Evolutionary conservation across 2,113 vertebrate species (phyloP).

Genomic region (Mixornis gularis): DNA sequence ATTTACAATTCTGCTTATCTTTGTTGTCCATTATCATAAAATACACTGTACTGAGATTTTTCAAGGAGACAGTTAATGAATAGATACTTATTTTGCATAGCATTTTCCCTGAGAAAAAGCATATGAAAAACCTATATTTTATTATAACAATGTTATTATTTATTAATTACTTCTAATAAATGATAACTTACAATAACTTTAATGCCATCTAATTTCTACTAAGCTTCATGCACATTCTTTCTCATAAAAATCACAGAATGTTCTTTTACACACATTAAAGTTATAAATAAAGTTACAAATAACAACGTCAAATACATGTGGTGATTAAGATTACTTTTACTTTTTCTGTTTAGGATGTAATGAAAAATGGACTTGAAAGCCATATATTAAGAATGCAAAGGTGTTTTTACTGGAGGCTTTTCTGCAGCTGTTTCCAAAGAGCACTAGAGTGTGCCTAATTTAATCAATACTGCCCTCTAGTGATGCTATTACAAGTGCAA

Average conservation of each 20-base stretch:
- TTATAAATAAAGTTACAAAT: background rate
- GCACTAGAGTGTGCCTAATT: conserved; percentile 4
- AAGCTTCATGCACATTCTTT: background rate
- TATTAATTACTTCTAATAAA: background rate
- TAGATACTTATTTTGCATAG: background rate
- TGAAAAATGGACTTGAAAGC: background rate
- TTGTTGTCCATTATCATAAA: conserved; percentile 27
- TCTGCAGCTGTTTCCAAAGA: background rate
- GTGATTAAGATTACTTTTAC: background rate
- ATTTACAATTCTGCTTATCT: conserved; percentile 31
- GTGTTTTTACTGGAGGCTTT: background rate
- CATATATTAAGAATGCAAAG: background rate
- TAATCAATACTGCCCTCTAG: conserved; percentile 62
- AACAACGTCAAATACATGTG: background rate
- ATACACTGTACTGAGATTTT: background rate
- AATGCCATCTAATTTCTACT: background rate
- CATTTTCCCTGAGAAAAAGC: background rate
- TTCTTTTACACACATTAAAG: background rate
- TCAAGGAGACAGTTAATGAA: conserved; percentile 17
- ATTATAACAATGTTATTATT: background rate
- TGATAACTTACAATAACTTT: background rate
- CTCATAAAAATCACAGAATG: background rate
- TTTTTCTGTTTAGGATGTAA: background rate
- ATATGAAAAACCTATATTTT: background rate
- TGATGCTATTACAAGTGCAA: conserved; percentile 20